phyloP scores from a whole-genome alignment of 1,140 invertebrate genomes.

The Cyclargus thomasi region DNA sequence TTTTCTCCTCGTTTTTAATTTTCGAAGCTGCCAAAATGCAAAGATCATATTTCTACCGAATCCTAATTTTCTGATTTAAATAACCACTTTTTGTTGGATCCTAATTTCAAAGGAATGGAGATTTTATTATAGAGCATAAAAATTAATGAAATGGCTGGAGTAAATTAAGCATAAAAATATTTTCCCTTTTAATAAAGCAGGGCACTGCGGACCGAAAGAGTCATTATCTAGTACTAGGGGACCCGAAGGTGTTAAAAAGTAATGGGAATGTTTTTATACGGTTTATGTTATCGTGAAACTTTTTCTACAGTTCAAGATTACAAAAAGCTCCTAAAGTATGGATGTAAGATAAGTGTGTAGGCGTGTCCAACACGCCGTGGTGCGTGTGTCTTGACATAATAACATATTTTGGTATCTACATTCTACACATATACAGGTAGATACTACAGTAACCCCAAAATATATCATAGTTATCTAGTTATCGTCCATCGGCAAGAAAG shows the following conservation, averaged over 20 bases:
- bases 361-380: no score
- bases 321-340: not conserved
- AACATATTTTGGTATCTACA: no score
- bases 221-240: not conserved
- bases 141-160: slow-evolving; percentile 29
- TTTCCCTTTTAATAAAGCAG: slow-evolving; percentile 34
- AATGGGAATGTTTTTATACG: slow-evolving; percentile 26
- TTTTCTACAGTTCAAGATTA: not conserved
- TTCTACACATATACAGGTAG: no score
- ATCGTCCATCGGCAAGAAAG: no score
- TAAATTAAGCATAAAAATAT: slow-evolving; percentile 35
- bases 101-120: slow-evolving; percentile 10
- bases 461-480: no score
- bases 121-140: slow-evolving; percentile 13
- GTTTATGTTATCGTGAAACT: not conserved
- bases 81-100: not conserved
- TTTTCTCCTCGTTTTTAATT: slow-evolving; percentile 7
- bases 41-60: not conserved
- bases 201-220: not conserved
- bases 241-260: slow-evolving; percentile 2
- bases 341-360: no score
- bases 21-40: slow-evolving; percentile 5
- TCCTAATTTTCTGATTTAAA: slow-evolving; percentile 9
- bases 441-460: no score
- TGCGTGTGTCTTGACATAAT: no score